Evolutionary conservation across 2,113 vertebrate genomes (phyloP), one percentile per base, ranked within the genome.

Genomic region (Microtus richardsoni): DNA sequence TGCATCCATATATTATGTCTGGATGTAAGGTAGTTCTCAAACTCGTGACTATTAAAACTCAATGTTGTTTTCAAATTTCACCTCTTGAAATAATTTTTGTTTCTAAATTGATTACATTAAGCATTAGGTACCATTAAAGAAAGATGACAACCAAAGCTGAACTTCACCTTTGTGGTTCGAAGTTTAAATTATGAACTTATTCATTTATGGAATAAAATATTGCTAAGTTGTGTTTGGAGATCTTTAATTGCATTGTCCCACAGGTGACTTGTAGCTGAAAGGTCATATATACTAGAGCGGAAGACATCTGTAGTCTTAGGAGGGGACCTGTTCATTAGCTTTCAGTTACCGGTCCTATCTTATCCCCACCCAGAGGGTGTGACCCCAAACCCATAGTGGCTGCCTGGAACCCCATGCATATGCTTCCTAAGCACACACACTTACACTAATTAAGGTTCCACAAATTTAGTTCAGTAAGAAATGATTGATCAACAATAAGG

Each of bases 51-150:
- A 52, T 64, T 84, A 70, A 9, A 83, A 58, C 22, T 91, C 36
- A 64, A 26, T 60, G 13, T 0, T 74, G 0, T 73, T 44, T 91
- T 82, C 79, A 30, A 44, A 70, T 94, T 91, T 84, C 30, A 77
- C 6, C 44, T 97, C 77, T 77, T 70, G 30, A 85, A 93, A 73
- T 39, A 78, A 28, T 89, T 80, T 88, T 88, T 84, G 17, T 66
- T 79, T 91, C 47, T 52, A 30, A 75, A 80, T 62, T 70, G 12
- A 24, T 84, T 88, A 85, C 94, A 93, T 70, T 5, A 68, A 85
- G 39, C 22, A 84, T 26, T 92, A 87, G 84, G 9, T 36, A 14
- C n/a, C 36, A 36, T 44, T 47, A 80, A 92, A 84, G 33, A 84
- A 26, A 5, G 39, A 44, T 85, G 82, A 77, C 84, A n/a, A 64